phyloP scores from a whole-genome alignment of 2,888 invertebrate species.

The Pristionchus fissidentatus region DNA sequence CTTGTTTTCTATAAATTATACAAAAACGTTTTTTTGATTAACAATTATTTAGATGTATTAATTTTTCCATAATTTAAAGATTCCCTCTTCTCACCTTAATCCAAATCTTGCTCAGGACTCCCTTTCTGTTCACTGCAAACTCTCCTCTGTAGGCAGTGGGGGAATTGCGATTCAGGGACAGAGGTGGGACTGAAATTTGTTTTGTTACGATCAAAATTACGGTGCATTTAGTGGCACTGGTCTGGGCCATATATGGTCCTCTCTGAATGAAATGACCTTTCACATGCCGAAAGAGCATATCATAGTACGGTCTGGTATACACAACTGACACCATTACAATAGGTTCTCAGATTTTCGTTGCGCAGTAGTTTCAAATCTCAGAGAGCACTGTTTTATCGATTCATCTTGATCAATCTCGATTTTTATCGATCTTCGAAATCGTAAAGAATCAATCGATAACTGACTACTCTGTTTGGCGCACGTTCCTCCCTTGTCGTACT shows the following conservation, averaged over 20 bases:
- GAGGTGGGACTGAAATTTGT: slow-evolving; percentile 36
- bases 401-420: no score
- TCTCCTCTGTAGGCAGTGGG: slow-evolving; percentile 35
- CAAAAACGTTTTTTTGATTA: no score
- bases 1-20: no score
- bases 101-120: slow-evolving; percentile 44
- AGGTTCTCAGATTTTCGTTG: no score
- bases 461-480: background rate
- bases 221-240: background rate
- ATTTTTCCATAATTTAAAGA: background rate
- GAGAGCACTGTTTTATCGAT: background rate
- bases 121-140: background rate
- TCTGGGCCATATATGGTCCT: no score
- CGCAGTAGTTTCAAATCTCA: no score
- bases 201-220: background rate
- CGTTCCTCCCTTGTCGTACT: slow-evolving; percentile 8
- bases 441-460: background rate
- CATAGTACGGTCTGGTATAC: no score
- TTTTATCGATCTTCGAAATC: background rate
- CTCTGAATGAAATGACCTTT: background rate
- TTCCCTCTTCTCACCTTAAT: background rate
- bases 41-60: background rate
- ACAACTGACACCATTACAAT: no score
- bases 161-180: slow-evolving; percentile 19
- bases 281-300: no score